A percentile compares a stretch with the other conserved stretches of the same genome.
These are phyloP conservation scores for Acheta domesticus DNA, from an alignment of 2,888 invertebrate species.

Conservation along the genomic window DNA sequence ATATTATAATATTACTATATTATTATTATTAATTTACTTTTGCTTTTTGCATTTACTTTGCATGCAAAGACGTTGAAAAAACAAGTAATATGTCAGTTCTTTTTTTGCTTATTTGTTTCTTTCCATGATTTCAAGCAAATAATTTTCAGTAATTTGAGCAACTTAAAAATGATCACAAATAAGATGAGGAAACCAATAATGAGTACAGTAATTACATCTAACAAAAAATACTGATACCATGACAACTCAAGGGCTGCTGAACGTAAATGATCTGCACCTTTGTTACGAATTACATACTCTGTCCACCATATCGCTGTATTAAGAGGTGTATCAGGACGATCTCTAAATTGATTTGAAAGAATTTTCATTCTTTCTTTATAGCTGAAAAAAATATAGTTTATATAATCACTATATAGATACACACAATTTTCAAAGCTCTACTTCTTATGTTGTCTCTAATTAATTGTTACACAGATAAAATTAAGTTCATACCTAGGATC, in stretches of 20 bases:
- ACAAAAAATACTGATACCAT: conserved; percentile 41
- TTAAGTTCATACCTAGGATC: conserved; percentile 40
- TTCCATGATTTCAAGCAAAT: no score
- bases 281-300: conserved; percentile 41
- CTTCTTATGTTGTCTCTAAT: background rate
- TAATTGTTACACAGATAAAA: background rate
- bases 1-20: no score
- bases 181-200: background rate
- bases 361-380: conserved; percentile 37
- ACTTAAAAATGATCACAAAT: background rate
- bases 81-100: no score
- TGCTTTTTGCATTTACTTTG: no score
- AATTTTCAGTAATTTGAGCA: background rate
- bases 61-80: no score
- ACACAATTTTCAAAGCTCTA: no score
- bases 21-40: no score
- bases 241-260: conserved; percentile 40
- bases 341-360: conserved; percentile 37
- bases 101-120: no score
- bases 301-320: conserved; percentile 40
- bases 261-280: conserved; percentile 40
- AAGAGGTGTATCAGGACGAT: conserved; percentile 37
- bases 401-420: no score
- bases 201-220: conserved; percentile 39
- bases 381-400: conserved; percentile 33